Evolutionary conservation across 2,888 invertebrate species (phyloP).

Genomic region (Unio pictorum): DNA sequence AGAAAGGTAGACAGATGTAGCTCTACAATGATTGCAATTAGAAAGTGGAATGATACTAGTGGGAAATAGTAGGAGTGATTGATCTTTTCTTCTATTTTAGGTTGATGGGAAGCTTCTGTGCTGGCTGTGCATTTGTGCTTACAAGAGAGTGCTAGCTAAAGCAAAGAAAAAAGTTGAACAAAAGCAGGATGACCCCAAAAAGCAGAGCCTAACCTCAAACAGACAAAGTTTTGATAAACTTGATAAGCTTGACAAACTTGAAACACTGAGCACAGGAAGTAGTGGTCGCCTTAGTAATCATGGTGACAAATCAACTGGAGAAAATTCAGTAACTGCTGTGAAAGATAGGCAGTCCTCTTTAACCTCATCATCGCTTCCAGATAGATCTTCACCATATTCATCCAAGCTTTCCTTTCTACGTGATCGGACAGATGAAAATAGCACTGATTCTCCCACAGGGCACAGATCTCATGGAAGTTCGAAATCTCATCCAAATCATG

Average conservation of each 20-base stretch:
- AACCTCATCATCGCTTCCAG: slow-evolving; percentile 17
- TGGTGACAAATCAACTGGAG: slow-evolving; percentile 34
- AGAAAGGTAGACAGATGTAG: too few species aligned
- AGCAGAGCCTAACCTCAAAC: slow-evolving; percentile 34
- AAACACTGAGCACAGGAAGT: slow-evolving; percentile 28
- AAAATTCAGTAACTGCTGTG: slow-evolving; percentile 25
- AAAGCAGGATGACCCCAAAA: slow-evolving; percentile 46
- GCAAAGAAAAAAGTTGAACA: slow-evolving; percentile 72
- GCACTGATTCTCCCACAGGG: slow-evolving; percentile 21
- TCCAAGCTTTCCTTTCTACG: slow-evolving; percentile 34
- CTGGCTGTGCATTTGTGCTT: slow-evolving; percentile 95
- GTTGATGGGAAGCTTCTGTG: slow-evolving; percentile 95
- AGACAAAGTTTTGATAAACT: slow-evolving; percentile 33
- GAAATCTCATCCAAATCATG: too few species aligned
- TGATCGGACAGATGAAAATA: slow-evolving; percentile 36
- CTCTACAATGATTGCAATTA: too few species aligned
- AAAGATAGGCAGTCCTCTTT: slow-evolving; percentile 25
- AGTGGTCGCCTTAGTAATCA: slow-evolving; percentile 29
- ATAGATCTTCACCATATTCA: slow-evolving; percentile 36
- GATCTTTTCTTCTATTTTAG: slow-evolving; percentile 74
- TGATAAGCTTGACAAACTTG: slow-evolving; percentile 35
- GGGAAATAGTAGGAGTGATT: not conserved
- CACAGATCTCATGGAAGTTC: too few species aligned
- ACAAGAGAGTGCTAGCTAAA: slow-evolving; percentile 91
- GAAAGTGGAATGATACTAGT: not conserved